Evolutionary conservation across 2,888 invertebrate genomes (phyloP).

Genomic region (Omphaloscelis lunosa): DNA sequence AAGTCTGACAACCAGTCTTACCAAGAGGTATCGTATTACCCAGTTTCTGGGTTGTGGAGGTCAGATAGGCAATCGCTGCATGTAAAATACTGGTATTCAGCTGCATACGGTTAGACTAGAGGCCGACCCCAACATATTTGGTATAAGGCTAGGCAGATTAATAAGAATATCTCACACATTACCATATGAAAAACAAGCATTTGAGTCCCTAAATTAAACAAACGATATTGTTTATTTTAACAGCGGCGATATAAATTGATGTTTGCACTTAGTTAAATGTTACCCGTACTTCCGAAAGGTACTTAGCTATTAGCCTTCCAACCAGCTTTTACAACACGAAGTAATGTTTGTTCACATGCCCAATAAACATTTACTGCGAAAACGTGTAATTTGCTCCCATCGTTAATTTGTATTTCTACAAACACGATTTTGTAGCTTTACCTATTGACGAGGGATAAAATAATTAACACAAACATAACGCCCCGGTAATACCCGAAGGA

Average conservation of each 20-base stretch:
- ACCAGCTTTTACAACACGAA: constrained; percentile 28
- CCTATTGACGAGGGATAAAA: not conserved
- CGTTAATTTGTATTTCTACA: constrained; percentile 13
- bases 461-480: not conserved
- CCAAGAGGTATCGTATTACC: too few species aligned
- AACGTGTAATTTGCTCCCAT: constrained; percentile 18
- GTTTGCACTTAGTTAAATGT: constrained; percentile 23
- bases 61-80: too few species aligned
- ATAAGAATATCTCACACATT: not conserved
- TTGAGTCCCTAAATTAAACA: not conserved
- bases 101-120: too few species aligned
- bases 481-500: too few species aligned
- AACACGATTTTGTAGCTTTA: not conserved
- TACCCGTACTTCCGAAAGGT: constrained; percentile 9
- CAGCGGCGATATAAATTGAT: constrained; percentile 24
- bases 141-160: too few species aligned
- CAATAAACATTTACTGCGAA: constrained; percentile 29
- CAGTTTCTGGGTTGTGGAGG: too few species aligned
- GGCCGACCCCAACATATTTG: too few species aligned
- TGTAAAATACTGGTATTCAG: too few species aligned
- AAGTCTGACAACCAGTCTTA: too few species aligned
- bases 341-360: constrained; percentile 31
- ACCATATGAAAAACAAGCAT: not conserved
- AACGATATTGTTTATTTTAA: constrained; percentile 9
- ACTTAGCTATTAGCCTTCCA: constrained; percentile 15